A percentile compares a stretch with the other conserved stretches of the same genome.
Evolutionary conservation across 2,797 vertebrate genomes (phyloP).

Genomic region (Lindbergichthys nudifrons): DNA sequence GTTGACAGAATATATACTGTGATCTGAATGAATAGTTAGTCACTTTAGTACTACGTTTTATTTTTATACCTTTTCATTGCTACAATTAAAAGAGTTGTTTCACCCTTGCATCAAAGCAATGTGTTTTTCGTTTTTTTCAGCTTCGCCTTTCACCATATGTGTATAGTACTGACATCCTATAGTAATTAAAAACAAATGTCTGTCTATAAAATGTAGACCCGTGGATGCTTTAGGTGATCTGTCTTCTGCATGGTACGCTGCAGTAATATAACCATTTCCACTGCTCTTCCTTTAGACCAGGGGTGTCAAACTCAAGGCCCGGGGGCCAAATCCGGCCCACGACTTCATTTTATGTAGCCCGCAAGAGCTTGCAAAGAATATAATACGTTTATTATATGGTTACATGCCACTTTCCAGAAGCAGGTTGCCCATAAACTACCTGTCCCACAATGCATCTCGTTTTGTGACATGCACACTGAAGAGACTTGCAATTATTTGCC

Average conservation of each 20-base stretch:
- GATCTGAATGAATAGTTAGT: background rate
- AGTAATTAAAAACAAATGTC: background rate
- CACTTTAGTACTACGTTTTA: constrained; percentile 28
- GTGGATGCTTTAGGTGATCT: background rate
- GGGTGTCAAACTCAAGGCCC: no score
- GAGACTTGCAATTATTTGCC: no score
- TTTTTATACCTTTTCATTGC: constrained; percentile 20
- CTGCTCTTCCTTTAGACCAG: background rate
- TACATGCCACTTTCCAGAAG: no score
- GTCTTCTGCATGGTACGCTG: background rate
- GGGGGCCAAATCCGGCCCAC: no score
- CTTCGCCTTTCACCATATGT: background rate
- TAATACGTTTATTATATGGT: no score
- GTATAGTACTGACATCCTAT: background rate
- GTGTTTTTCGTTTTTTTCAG: background rate
- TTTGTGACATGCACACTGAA: no score
- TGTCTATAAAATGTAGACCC: background rate
- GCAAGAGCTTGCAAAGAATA: no score
- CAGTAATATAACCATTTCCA: background rate
- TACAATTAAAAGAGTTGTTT: constrained; percentile 17
- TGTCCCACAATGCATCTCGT: no score
- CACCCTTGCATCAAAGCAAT: background rate
- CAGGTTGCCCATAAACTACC: no score
- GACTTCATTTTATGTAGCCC: no score
- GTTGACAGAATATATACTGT: background rate